Base-by-base conservation (phyloP, 1,140 invertebrate species). In the Anastrepha obliqua region DNA sequence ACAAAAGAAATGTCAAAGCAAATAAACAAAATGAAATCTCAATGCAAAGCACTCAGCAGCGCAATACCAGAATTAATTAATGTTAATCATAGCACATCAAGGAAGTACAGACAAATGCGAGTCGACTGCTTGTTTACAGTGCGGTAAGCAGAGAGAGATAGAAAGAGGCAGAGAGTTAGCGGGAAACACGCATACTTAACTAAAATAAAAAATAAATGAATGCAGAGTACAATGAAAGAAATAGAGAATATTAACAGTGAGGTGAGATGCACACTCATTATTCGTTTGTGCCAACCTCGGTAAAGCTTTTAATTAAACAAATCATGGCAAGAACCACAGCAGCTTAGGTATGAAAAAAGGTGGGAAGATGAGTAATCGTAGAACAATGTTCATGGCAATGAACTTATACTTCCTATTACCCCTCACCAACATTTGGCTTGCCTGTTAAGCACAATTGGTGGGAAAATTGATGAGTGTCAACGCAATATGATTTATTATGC, bases 1-100 rank as follows among this genome's bases (percentile, higher is more conserved):
- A 74, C 44, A 47, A 74, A 74, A 74, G 42, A 51, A 74, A 74
- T 74, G 39, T 42, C 70, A 51, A 47, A 42, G 17, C 70, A 74
- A 74, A 74, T 74, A 74, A 74, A 74, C n/a, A 7, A 74, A 74
- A 47, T 13, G 47, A 74, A 47, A 74, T 20, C 42, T 15, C 13
- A 51, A 74, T n/a, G 13, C 1, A 47, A 74, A 74, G 15, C 15
- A 74, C 64, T 67, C 44, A 74, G 70, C 44, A 74, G 11, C 29
- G 70, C 13, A 74, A 74, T 74, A 42, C 44, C 39, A 47, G 44
- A 74, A 74, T 74, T 74, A 74, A 74, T 74, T 74, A 74, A 74
- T 74, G 44, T 74, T 74, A 47, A 74, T 74, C 39, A 74, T 74
- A 11, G 2, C 70, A 74, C 70, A 74, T 51, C 44, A 74, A 74